phyloP scores from a whole-genome alignment of 2,113 vertebrate species.

The Ranitomeya variabilis region DNA sequence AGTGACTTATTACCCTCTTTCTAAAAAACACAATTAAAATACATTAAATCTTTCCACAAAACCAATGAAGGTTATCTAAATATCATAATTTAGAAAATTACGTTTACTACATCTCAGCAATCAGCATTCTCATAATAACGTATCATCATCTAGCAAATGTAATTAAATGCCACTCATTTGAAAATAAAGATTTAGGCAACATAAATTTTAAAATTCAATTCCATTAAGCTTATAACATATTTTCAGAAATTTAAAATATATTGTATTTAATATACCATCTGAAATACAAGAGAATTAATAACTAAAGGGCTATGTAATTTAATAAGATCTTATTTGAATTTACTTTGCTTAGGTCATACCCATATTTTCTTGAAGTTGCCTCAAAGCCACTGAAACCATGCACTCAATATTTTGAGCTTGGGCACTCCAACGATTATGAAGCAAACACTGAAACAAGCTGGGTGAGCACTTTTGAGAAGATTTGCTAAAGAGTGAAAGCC shows the following conservation, averaged over 20 bases:
- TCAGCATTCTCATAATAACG: slow-evolving; percentile 8
- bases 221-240: background rate
- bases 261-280: background rate
- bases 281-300: background rate
- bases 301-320: background rate
- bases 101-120: slow-evolving; percentile 5
- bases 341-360: background rate
- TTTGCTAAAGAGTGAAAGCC: too few species aligned
- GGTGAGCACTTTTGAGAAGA: too few species aligned
- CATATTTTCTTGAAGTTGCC: background rate
- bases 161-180: background rate
- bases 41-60: slow-evolving; percentile 7
- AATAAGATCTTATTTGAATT: background rate
- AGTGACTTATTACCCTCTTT: too few species aligned
- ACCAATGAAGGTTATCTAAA: slow-evolving; percentile 23
- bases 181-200: background rate
- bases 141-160: slow-evolving; percentile 14
- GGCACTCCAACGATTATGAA: too few species aligned
- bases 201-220: background rate
- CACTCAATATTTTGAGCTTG: too few species aligned
- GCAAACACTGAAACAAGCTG: too few species aligned
- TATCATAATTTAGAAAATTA: slow-evolving; percentile 19
- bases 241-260: background rate
- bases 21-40: background rate
- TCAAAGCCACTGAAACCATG: too few species aligned